These are phyloP conservation scores for Pongo pygmaeus DNA, from an alignment of 2,113 vertebrate species.

Conservation along the genomic window DNA sequence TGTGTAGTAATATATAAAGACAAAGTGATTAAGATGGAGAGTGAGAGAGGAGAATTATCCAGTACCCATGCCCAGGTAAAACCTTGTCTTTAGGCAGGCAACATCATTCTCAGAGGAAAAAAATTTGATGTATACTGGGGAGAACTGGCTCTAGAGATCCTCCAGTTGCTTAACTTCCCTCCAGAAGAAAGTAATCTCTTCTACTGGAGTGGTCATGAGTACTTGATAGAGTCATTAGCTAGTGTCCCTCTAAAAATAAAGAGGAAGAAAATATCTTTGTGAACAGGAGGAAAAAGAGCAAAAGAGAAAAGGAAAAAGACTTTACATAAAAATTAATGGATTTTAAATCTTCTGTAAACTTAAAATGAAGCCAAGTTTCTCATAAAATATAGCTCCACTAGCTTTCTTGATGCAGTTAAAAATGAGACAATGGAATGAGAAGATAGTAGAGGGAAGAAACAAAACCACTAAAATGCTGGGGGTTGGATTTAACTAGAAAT, in stretches of 20 bases:
- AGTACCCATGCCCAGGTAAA: background rate
- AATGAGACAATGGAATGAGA: constrained; percentile 20
- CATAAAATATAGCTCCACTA: background rate
- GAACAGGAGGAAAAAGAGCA: background rate
- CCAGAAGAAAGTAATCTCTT: background rate
- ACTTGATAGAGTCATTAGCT: background rate
- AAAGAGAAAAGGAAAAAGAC: background rate
- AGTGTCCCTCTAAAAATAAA: constrained; percentile 13
- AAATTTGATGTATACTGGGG: background rate
- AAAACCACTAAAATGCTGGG: background rate
- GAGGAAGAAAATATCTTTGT: background rate
- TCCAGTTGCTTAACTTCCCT: background rate
- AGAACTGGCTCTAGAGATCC: background rate
- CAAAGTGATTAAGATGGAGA: background rate
- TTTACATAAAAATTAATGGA: background rate
- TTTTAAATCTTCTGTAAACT: background rate
- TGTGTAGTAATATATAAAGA: background rate
- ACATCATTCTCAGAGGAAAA: background rate
- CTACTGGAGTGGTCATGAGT: background rate
- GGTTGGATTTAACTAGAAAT: background rate
- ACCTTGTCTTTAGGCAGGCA: background rate
- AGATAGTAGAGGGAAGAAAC: background rate
- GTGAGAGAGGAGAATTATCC: background rate
- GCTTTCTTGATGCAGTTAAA: background rate
- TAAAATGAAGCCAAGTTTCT: background rate